Evolutionary conservation across 2,113 vertebrate genomes (phyloP).

Genomic region (Chloroceryle aenea): DNA sequence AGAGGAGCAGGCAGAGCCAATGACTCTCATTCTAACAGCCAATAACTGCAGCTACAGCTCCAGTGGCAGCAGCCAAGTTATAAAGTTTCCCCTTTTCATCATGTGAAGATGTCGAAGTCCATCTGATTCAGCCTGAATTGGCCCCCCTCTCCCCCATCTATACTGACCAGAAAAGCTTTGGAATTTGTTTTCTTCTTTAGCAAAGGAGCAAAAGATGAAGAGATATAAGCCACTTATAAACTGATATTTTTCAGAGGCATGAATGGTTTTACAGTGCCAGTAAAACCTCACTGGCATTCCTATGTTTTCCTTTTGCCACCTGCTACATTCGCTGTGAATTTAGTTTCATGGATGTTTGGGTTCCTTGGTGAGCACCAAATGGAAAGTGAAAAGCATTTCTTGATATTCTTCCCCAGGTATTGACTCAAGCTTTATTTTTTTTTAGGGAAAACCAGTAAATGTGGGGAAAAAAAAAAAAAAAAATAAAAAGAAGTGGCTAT

Average conservation of each 20-base stretch:
- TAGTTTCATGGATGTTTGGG: neutral
- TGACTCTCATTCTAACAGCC: neutral
- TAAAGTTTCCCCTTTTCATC: neutral
- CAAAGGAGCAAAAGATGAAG: neutral
- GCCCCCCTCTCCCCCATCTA: rapidly evolving
- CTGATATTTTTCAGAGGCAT: neutral
- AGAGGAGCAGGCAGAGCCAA: neutral
- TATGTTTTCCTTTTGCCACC: neutral
- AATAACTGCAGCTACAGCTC: neutral
- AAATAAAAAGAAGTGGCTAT: neutral
- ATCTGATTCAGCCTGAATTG: neutral
- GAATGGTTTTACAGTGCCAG: neutral
- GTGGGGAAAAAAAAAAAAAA: neutral
- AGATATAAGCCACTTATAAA: neutral
- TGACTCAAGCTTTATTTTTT: neutral
- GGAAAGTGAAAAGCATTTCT: neutral
- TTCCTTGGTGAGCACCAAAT: neutral
- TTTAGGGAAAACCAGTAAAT: neutral
- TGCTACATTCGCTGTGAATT: neutral
- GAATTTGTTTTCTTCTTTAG: neutral
- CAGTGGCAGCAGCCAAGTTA: neutral
- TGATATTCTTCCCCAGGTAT: neutral
- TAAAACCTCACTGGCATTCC: neutral
- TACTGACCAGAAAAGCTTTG: neutral
- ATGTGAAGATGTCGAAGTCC: neutral